Base-by-base conservation (phyloP, 2,797 vertebrate genomes). In the Tachyglossus aculeatus region DNA sequence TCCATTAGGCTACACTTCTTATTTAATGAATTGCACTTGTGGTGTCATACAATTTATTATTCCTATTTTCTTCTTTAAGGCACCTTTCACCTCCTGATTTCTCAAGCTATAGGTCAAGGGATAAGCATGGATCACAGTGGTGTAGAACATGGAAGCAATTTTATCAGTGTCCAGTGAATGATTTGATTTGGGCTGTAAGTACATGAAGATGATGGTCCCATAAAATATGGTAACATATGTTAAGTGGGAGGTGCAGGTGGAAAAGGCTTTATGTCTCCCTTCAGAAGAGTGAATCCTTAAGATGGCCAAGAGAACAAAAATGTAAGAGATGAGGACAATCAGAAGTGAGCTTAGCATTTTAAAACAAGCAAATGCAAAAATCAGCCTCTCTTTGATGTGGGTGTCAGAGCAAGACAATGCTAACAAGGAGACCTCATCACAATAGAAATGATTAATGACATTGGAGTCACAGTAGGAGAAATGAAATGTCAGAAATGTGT, bases 391-490 rank as follows among this genome's bases (percentile, higher is more conserved):
- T 2, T 83, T 81, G n/a, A 7, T 1, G 1, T 0, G 53, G 3
- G 59, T 55, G 16, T 77, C 31, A 0, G 85, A 85, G 31, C 66
- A 82, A 0, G 83, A 73, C 15, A 88, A 67, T 39, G 43, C 62
- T 27, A 87, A 75, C 7, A 87, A 54, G 16, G 81, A n/a, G 40
- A 83, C 79, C 32, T 79, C 71, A 6, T 89, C 82, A 0, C 85
- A 87, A n/a, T 84, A 89, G 75, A 84, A 87, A 50, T 87, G 86
- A 25, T 85, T 58, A 50, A 85, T 58, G 39, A 36, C 18, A 10
- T 78, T 86, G 16, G 36, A 62, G 12, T 9, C 50, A 53, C 86
- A 89, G 19, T 84, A 88, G 29, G 79, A 84, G 38, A 85, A 70
- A 43, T 21, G 64, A 19, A 80, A 78, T 0, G 47, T 77, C 21